Conservation (phyloP, 2,888 invertebrate species). For the Rhamphomyia laevipes region DNA sequence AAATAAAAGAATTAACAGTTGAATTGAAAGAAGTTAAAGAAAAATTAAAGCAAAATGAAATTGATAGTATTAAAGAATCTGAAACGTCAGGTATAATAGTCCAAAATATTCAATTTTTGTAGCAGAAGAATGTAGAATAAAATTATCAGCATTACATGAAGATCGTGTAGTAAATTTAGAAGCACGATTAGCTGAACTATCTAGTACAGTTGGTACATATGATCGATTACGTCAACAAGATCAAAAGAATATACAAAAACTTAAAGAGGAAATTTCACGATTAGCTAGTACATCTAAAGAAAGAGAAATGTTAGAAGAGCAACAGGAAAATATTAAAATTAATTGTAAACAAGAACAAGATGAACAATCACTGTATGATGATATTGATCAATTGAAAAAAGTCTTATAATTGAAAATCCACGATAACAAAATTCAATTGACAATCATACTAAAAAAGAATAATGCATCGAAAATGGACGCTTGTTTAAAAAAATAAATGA, state of each 20-base stretch:
- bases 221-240: conserved; percentile 61
- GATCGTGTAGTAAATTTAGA: conserved; percentile 66
- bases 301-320: too few species aligned
- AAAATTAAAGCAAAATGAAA: conserved; percentile 51
- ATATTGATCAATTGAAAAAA: conserved; percentile 50
- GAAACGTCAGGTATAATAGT: conserved; percentile 8
- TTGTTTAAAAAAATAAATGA: too few species aligned
- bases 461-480: too few species aligned
- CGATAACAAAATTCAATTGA: conserved; percentile 49
- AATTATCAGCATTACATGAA: conserved; percentile 58
- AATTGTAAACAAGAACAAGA: conserved; percentile 31
- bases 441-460: too few species aligned
- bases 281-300: conserved; percentile 14
- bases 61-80: conserved; percentile 11
- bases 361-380: conserved; percentile 47
- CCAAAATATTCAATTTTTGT: conserved; percentile 47
- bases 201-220: conserved; percentile 64
- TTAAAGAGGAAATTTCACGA: conserved; percentile 35
- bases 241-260: conserved; percentile 56
- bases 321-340: too few species aligned
- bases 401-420: conserved; percentile 48
- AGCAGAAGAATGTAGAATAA: conserved; percentile 59
- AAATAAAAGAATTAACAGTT: conserved; percentile 42
- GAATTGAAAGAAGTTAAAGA: conserved; percentile 53
- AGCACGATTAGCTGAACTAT: conserved; percentile 63